Conservation (phyloP, 2,797 vertebrate genomes). For the Gambusia yucatana region DNA sequence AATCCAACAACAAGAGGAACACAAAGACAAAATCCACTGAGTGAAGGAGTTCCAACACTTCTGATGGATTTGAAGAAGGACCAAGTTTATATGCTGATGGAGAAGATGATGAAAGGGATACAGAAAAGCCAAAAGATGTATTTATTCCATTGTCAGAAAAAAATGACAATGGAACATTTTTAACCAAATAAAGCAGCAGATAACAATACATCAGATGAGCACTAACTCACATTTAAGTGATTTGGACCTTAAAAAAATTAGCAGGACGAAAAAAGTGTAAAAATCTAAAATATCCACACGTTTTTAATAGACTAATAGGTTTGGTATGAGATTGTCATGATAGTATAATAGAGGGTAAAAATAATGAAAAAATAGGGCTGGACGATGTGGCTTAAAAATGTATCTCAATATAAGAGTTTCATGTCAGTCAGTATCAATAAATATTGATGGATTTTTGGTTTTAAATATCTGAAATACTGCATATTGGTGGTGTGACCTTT, state of each 20-base stretch:
- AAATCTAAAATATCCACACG: neutral
- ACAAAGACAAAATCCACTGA: constrained; percentile 4
- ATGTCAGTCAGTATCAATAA: no score
- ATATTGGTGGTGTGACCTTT: no score
- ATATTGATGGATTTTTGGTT: no score
- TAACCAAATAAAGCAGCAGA: neutral
- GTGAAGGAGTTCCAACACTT: neutral
- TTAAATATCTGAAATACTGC: no score
- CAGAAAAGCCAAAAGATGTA: neutral
- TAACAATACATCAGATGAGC: neutral
- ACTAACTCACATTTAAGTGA: neutral
- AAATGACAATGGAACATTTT: neutral
- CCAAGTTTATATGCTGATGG: neutral
- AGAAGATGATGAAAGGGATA: neutral
- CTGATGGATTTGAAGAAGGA: neutral
- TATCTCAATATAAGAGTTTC: no score
- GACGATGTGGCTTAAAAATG: no score
- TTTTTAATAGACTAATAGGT: neutral
- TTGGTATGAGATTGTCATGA: neutral
- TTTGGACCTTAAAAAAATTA: neutral
- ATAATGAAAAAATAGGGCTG: neutral
- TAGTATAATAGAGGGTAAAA: neutral
- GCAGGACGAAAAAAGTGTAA: neutral
- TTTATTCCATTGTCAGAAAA: neutral
- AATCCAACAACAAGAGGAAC: neutral